Evolutionary conservation across 2,113 vertebrate genomes (phyloP).

Genomic region (Pelecanus crispus): DNA sequence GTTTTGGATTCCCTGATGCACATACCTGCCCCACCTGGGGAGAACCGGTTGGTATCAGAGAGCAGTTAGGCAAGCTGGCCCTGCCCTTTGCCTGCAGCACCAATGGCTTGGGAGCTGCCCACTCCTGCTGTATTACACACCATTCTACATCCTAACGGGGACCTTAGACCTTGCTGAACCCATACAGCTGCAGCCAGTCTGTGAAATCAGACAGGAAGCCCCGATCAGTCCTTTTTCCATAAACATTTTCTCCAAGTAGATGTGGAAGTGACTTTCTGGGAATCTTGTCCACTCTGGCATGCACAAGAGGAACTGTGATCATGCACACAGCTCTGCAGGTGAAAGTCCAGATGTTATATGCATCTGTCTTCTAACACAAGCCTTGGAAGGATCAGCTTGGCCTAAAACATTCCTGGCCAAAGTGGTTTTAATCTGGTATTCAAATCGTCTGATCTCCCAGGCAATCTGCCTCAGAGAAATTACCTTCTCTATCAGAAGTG

Average conservation of each 20-base stretch:
- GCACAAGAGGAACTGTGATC: neutral
- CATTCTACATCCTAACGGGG: accelerated
- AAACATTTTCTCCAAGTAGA: neutral
- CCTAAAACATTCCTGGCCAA: neutral
- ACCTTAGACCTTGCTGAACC: neutral
- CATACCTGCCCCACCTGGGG: neutral
- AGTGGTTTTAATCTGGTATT: neutral
- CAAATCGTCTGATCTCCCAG: neutral
- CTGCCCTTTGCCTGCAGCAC: neutral
- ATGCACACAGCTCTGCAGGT: neutral
- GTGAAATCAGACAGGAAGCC: neutral
- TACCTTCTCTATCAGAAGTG: neutral
- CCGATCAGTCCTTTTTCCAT: accelerated
- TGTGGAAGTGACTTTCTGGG: neutral
- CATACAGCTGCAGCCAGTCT: neutral
- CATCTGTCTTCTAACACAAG: neutral
- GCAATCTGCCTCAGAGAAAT: neutral
- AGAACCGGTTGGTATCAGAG: neutral
- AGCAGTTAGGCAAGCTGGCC: neutral
- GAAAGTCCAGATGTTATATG: accelerated
- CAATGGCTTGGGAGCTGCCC: neutral
- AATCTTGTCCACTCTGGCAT: neutral
- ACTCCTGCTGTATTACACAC: neutral
- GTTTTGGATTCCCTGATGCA: neutral
- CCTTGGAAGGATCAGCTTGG: neutral